Base-by-base conservation (phyloP, 2,888 invertebrate genomes). In the Sisyra nigra region DNA sequence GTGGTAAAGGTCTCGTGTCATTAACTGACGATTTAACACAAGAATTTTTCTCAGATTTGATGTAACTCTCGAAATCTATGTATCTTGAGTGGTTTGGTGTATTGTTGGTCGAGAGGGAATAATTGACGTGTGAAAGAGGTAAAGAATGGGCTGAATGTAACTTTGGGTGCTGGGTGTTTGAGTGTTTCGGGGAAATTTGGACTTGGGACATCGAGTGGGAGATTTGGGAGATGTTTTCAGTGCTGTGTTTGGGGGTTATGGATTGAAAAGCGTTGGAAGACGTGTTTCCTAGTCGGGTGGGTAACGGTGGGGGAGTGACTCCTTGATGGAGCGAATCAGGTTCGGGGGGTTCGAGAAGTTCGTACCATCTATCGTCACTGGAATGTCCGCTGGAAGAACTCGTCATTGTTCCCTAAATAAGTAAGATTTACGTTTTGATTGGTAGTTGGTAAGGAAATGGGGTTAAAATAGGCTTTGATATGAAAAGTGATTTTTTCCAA, bases 331-430 rank as follows among this genome's bases (percentile, higher is more conserved):
- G 35, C 13, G 36, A 19, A 13, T 40, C 36, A 19, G 33, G 34
- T 44, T 68, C 66, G 33, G 62, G 55, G 10, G 61, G 55, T 45
- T 69, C 72, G 11, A 70, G 51, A 31, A 71, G 57, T 48, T 72
- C 72, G 51, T 71, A 70, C 78, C 78, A 79, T 53, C 74, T 68
- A 52, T 77, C 76, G 51, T 76, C 74, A 51, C 69, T 69, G 42
- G 74, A 73, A 54, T 75, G 74, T 39, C 74, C 74, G 54, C 72
- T 74, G 48, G 73, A 74, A 46, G 72, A 72, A 56, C 72, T 72
- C 13, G 73, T 73, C 63, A 75, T 63, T 46, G 74, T 70, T 42
- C 72, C 73, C 65, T 70, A 60, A 48, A 61, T 52, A 58, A 59
- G 42, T n/a, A 31, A 41, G n/a, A 32, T 13, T n/a, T 2, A 9